A percentile compares a stretch with the other conserved stretches of the same genome.
Evolutionary conservation across 2,113 vertebrate species (phyloP).

Genomic region (Zosterops borbonicus): DNA sequence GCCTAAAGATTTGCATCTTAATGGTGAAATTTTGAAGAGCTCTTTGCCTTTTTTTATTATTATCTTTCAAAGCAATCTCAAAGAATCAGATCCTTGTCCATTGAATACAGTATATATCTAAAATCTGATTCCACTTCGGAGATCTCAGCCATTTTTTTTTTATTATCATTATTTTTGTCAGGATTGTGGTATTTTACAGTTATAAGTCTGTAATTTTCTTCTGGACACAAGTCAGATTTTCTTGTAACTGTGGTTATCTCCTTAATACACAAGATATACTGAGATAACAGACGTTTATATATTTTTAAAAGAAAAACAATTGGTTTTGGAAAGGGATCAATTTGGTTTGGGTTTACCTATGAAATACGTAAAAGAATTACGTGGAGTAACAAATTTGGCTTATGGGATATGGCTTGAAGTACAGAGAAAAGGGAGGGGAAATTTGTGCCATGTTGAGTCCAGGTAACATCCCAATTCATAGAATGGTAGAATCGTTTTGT

Average conservation of each 20-base stretch:
- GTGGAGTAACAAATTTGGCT: not conserved
- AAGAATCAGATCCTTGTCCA: not conserved
- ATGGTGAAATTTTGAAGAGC: not conserved
- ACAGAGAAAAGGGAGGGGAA: not conserved
- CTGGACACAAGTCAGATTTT: not conserved
- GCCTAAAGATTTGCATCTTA: not conserved
- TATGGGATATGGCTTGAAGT: not conserved
- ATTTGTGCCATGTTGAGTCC: not conserved
- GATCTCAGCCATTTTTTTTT: not conserved
- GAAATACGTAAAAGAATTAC: not conserved
- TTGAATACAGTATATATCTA: not conserved
- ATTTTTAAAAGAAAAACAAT: not conserved
- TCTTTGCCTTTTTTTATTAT: not conserved
- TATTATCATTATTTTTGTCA: not conserved
- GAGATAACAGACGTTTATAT: not conserved
- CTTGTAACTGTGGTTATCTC: not conserved
- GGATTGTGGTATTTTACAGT: not conserved
- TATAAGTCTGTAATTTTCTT: not conserved
- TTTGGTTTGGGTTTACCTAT: not conserved
- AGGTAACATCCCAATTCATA: not conserved
- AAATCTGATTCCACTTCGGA: not conserved
- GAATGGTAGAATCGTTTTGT: rapidly evolving
- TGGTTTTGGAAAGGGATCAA: not conserved
- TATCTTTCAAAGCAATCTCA: not conserved
- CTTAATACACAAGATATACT: not conserved